Evolutionary conservation across 2,113 vertebrate genomes (phyloP).

Genomic region (Silurus glanis): DNA sequence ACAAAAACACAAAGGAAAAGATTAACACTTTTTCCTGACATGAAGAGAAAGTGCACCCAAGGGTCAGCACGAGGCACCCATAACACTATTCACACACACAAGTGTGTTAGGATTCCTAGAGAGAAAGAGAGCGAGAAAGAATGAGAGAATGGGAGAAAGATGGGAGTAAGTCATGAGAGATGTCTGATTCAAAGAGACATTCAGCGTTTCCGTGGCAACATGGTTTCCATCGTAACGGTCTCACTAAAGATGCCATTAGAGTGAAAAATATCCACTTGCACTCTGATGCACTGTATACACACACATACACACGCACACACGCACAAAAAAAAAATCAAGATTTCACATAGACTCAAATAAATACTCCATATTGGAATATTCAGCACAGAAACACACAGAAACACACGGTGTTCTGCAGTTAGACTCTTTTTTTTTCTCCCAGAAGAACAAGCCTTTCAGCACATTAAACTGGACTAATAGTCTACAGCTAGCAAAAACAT

Average conservation of each 20-base stretch:
- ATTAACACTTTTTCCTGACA: neutral
- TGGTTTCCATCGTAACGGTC: constrained; percentile 75
- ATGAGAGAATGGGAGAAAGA: constrained; percentile 48
- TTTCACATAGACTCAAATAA: too few species aligned
- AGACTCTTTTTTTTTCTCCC: constrained; percentile 18
- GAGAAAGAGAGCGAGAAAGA: constrained; percentile 53
- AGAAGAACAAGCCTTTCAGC: constrained; percentile 1
- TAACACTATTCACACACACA: constrained; percentile 30
- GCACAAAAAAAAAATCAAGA: neutral
- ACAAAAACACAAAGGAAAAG: neutral
- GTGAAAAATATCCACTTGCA: constrained; percentile 71
- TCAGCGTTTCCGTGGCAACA: constrained; percentile 80
- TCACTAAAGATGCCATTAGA: constrained; percentile 78
- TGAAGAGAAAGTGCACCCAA: neutral
- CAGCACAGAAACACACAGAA: neutral
- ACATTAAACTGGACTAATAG: neutral
- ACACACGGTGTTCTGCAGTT: neutral
- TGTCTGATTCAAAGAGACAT: constrained; percentile 80
- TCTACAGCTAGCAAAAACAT: neutral
- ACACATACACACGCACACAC: constrained; percentile 56
- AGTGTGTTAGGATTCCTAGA: constrained; percentile 41
- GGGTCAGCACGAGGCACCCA: constrained; percentile 24
- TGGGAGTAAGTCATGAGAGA: constrained; percentile 63
- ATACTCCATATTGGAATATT: constrained; percentile 3
- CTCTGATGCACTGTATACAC: constrained; percentile 57